A percentile compares a stretch with the other conserved stretches of the same genome.
These are phyloP conservation scores for Peromyscus eremicus DNA, from an alignment of 2,797 vertebrate genomes.

Conservation along the genomic window DNA sequence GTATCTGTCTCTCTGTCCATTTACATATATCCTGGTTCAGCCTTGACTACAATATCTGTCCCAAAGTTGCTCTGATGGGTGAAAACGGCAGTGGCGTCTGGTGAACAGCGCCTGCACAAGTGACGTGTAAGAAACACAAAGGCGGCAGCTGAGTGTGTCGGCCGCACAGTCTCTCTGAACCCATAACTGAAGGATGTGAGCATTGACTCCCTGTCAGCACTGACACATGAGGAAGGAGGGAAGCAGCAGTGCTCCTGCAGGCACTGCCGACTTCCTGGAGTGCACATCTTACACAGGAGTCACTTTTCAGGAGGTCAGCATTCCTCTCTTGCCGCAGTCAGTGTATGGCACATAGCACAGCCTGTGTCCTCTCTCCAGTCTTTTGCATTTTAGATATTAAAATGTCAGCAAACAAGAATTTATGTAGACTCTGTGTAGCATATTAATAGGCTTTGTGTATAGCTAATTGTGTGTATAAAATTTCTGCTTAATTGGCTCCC, in stretches of 20 bases:
- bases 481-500: slow-evolving; percentile 8
- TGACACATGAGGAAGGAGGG: neutral
- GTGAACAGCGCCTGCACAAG: slow-evolving; percentile 42
- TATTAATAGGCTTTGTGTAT: neutral
- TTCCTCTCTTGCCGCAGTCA: neutral
- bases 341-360: neutral
- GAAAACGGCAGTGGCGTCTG: slow-evolving; percentile 30
- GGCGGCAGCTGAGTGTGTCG: slow-evolving; percentile 39
- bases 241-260: accelerated
- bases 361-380: neutral
- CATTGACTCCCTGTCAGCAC: neutral
- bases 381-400: slow-evolving; percentile 52
- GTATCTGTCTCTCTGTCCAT: neutral
- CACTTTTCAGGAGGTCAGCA: neutral
- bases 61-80: slow-evolving; percentile 44
- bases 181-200: slow-evolving; percentile 6
- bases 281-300: neutral
- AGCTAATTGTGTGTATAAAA: slow-evolving; percentile 20
- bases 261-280: neutral
- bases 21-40: neutral
- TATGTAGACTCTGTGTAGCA: neutral
- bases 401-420: slow-evolving; percentile 29
- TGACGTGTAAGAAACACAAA: slow-evolving; percentile 58
- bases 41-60: neutral
- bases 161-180: slow-evolving; percentile 62